Conservation (phyloP, 2,888 invertebrate species). For the Xiphydria camelus region DNA sequence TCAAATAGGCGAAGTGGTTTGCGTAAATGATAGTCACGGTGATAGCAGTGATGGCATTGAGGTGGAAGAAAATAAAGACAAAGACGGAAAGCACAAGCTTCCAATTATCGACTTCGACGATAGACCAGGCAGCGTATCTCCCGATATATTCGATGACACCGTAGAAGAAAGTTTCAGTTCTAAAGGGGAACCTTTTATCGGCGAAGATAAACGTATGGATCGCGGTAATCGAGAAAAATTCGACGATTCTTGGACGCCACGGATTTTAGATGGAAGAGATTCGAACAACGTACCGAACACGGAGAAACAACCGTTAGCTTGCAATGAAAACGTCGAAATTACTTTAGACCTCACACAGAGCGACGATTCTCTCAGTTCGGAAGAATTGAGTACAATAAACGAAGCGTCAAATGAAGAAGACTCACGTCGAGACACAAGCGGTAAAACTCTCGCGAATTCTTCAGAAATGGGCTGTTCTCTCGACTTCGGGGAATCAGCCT, state of each 20-base stretch:
- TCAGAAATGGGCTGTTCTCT: background rate
- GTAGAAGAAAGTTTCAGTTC: background rate
- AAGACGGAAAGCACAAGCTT: too few relatives aligned
- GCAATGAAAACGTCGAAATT: background rate
- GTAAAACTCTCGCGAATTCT: background rate
- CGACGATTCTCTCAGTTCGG: too few relatives aligned
- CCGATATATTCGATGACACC: constrained; percentile 37
- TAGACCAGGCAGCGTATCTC: constrained; percentile 26
- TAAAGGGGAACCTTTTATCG: background rate
- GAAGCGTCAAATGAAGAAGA: background rate
- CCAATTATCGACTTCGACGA: too few relatives aligned
- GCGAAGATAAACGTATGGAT: too few relatives aligned
- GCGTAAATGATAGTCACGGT: background rate
- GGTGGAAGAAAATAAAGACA: background rate
- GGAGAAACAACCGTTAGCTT: too few relatives aligned
- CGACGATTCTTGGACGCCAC: too few relatives aligned
- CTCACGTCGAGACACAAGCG: background rate
- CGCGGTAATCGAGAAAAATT: too few relatives aligned
- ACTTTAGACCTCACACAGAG: too few relatives aligned
- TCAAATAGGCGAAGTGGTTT: background rate
- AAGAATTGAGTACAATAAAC: background rate
- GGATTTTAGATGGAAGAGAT: too few relatives aligned
- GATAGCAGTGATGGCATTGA: background rate
- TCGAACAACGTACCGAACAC: background rate
- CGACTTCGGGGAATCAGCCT: background rate